Conservation (phyloP, 2,888 invertebrate genomes). For the Calephelis perditalis region DNA sequence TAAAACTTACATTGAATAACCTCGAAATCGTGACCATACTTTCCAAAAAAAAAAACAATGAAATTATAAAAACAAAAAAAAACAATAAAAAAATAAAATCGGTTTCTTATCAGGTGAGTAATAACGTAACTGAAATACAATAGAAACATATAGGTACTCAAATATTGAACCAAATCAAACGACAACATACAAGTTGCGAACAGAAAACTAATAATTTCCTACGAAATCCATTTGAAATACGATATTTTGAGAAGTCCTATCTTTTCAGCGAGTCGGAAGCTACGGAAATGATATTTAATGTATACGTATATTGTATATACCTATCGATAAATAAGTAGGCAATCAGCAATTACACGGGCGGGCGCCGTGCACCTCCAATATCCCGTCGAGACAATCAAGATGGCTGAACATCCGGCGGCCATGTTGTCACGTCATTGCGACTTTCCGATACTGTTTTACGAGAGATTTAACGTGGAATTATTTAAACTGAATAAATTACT, state of each 20-base stretch:
- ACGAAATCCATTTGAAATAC: constrained; percentile 8
- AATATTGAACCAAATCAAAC: too few species aligned
- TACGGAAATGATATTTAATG: constrained; percentile 10
- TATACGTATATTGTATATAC: constrained; percentile 14
- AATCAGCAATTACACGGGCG: constrained; percentile 49
- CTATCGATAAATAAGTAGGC: constrained; percentile 40
- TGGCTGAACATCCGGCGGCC: constrained; percentile 58
- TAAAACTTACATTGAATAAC: too few species aligned
- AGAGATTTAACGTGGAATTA: constrained; percentile 21
- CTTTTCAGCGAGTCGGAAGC: constrained; percentile 13
- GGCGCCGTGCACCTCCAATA: constrained; percentile 39
- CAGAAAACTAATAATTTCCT: background rate
- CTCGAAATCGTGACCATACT: too few species aligned
- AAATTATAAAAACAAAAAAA: too few species aligned
- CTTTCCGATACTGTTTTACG: constrained; percentile 29
- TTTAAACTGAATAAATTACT: constrained; percentile 11
- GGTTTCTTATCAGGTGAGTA: too few species aligned
- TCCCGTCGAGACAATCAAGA: constrained; percentile 60
- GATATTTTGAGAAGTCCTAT: constrained; percentile 13
- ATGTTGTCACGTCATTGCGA: constrained; percentile 43
- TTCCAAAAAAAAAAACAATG: too few species aligned
- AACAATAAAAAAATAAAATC: too few species aligned
- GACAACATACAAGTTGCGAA: too few species aligned
- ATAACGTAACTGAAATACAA: too few species aligned
- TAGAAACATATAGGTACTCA: too few species aligned